phyloP scores from a whole-genome alignment of 2,113 vertebrate genomes.

The Ailurus styani region DNA sequence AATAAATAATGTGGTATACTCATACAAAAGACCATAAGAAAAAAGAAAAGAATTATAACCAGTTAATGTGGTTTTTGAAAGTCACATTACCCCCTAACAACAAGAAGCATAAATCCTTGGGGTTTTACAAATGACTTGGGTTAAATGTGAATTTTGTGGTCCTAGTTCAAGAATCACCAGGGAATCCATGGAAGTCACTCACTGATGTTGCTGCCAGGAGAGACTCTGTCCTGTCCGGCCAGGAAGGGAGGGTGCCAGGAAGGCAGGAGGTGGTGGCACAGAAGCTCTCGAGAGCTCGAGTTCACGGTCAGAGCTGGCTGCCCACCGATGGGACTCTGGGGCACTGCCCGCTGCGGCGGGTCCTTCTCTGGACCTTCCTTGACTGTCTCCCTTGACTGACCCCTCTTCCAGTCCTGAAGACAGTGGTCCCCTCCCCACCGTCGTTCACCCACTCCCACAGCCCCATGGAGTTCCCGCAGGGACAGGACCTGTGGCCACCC shows the following conservation, averaged over 20 bases:
- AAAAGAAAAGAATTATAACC: not conserved
- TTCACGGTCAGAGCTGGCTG: not conserved
- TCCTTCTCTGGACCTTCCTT: not conserved
- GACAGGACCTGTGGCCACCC: not conserved
- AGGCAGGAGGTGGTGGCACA: accelerated
- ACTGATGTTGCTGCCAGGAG: accelerated
- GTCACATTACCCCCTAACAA: not conserved
- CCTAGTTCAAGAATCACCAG: accelerated
- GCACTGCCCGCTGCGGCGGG: accelerated
- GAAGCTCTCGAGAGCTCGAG: accelerated
- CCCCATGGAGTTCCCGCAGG: not conserved
- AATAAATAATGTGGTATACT: accelerated
- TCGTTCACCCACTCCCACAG: no score
- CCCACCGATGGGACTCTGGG: not conserved
- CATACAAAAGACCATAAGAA: not conserved
- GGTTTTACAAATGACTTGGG: not conserved
- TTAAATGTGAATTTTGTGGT: not conserved
- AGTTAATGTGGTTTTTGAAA: not conserved
- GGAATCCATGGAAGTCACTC: accelerated
- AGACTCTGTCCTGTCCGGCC: accelerated
- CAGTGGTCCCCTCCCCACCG: accelerated
- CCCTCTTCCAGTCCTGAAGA: not conserved
- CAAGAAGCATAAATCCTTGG: not conserved
- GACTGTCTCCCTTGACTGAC: not conserved
- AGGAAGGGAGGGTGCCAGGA: not conserved